These are phyloP conservation scores for Choristoneura rosaceana DNA, from an alignment of 2,888 invertebrate species.

Conservation along the genomic window DNA sequence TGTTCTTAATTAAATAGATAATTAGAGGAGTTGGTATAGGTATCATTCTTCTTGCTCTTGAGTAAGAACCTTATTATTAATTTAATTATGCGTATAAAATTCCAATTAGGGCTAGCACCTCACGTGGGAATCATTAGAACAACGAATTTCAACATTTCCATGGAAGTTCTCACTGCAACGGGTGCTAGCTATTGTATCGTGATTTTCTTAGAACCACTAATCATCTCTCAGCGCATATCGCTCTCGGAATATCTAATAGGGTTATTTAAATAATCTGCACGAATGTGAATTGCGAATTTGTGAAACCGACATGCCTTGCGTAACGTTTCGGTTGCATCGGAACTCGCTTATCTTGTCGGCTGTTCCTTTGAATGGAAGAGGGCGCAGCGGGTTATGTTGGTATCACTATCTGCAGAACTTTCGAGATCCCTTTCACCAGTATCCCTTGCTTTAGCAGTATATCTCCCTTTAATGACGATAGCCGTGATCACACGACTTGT, in stretches of 20 bases:
- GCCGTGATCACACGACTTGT: constrained; percentile 44
- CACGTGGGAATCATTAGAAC: not conserved
- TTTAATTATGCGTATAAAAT: not conserved
- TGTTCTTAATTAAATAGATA: no score
- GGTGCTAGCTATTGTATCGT: constrained; percentile 12
- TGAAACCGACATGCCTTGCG: constrained; percentile 15
- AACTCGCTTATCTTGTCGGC: constrained; percentile 14
- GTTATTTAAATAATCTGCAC: constrained; percentile 21
- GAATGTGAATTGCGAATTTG: constrained; percentile 22
- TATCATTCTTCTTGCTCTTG: no score
- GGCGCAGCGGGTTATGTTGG: constrained; percentile 26
- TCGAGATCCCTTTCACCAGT: constrained; percentile 71
- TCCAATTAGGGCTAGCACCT: not conserved
- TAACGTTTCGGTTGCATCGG: constrained; percentile 12
- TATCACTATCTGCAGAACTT: constrained; percentile 53
- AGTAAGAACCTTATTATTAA: not conserved
- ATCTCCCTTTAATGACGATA: constrained; percentile 50
- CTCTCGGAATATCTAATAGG: constrained; percentile 25
- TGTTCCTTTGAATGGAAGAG: constrained; percentile 14
- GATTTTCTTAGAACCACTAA: constrained; percentile 31
- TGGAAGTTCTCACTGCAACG: constrained; percentile 19
- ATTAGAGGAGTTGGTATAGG: no score
- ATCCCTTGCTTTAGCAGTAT: constrained; percentile 53
- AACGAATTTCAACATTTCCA: constrained; percentile 8
- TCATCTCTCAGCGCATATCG: constrained; percentile 19